Conservation (phyloP, 2,888 invertebrate species). For the Latrodectus elegans region DNA sequence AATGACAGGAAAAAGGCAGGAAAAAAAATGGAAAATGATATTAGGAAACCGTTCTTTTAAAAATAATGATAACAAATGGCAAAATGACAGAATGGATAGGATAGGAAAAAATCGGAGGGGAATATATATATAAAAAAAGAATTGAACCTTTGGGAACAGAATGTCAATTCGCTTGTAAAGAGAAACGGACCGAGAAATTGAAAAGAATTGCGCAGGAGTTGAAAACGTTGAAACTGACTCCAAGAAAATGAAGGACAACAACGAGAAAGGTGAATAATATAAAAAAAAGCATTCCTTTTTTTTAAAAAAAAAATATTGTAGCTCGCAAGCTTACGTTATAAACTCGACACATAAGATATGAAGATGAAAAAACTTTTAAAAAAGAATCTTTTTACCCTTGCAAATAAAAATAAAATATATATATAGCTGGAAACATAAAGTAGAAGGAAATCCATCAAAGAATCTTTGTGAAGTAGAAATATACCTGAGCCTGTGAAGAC, state of each 20-base stretch:
- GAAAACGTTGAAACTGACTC: slow-evolving; percentile 45
- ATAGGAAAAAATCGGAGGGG: neutral
- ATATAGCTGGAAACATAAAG: slow-evolving; percentile 10
- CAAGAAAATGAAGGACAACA: slow-evolving; percentile 16
- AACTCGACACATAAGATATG: slow-evolving; percentile 26
- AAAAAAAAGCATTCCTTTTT: neutral
- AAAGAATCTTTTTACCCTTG: slow-evolving; percentile 17
- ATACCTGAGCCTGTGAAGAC: slow-evolving; percentile 13
- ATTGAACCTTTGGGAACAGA: slow-evolving; percentile 22
- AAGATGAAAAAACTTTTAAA: slow-evolving; percentile 18
- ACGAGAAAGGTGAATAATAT: neutral
- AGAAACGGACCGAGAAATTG: slow-evolving; percentile 62
- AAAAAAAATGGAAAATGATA: slow-evolving; percentile 8
- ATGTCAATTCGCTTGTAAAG: slow-evolving; percentile 62
- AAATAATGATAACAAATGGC: slow-evolving; percentile 50
- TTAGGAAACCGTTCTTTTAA: slow-evolving; percentile 20
- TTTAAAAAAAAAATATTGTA: slow-evolving; percentile 7
- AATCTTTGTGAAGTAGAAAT: slow-evolving; percentile 2
- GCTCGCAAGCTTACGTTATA: slow-evolving; percentile 23
- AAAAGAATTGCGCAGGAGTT: slow-evolving; percentile 48
- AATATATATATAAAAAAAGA: neutral
- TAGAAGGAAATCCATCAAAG: slow-evolving; percentile 35
- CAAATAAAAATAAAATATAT: slow-evolving; percentile 3
- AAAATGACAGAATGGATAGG: slow-evolving; percentile 6
- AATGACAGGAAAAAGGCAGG: neutral